Evolutionary conservation across 2,888 invertebrate species (phyloP).

Genomic region (Suillia variegata): DNA sequence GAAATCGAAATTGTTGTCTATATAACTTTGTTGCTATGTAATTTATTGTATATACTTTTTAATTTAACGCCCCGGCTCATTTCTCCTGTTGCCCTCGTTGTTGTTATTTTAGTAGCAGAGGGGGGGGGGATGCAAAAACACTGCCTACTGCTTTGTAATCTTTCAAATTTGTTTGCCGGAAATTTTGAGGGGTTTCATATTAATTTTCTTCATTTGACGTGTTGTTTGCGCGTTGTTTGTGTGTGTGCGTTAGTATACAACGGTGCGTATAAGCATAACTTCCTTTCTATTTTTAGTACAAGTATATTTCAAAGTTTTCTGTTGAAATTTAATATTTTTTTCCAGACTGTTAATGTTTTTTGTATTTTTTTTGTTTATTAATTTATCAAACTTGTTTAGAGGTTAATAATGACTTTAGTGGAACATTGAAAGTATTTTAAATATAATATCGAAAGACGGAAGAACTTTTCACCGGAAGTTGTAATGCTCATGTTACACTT

Average conservation of each 20-base stretch:
- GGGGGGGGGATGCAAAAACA: no score
- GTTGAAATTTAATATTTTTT: background rate
- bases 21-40: background rate
- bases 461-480: no score
- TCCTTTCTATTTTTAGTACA: slow-evolving; percentile 10
- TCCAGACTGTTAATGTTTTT: no score
- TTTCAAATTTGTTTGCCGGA: background rate
- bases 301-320: background rate
- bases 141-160: background rate
- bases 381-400: background rate
- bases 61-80: no score
- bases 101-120: background rate
- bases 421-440: no score
- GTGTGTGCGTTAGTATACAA: background rate
- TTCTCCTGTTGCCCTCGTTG: background rate
- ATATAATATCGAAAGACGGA: no score
- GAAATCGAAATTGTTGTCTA: background rate
- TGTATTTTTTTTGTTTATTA: background rate
- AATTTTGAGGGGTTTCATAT: background rate
- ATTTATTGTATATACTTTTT: no score
- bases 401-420: background rate
- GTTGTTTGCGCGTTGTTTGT: background rate
- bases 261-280: slow-evolving; percentile 3
- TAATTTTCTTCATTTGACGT: background rate
- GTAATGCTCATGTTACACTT: no score